These are phyloP conservation scores for Tetraodon nigroviridis DNA, from an alignment of 2,113 vertebrate species.

Conservation along the genomic window DNA sequence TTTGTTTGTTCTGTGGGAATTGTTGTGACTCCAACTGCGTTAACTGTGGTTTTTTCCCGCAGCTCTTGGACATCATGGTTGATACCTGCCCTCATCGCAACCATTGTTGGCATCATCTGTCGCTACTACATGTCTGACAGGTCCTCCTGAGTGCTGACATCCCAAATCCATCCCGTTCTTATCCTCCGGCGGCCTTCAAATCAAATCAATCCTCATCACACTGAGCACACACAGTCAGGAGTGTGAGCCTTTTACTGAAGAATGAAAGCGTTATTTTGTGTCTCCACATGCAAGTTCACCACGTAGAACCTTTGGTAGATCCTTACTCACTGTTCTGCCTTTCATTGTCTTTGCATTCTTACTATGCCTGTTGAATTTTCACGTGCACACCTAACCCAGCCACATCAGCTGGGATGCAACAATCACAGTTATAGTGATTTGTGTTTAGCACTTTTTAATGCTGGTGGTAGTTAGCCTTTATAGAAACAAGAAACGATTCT, in stretches of 20 bases:
- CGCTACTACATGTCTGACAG: slow-evolving; percentile 83
- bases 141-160: slow-evolving; percentile 67
- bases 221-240: slow-evolving; percentile 13
- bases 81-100: slow-evolving; percentile 79
- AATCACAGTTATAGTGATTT: not conserved
- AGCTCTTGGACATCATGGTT: slow-evolving; percentile 88
- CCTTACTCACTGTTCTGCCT: slow-evolving; percentile 34
- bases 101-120: slow-evolving; percentile 82
- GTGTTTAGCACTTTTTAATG: no score
- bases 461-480: not conserved
- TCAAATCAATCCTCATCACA: slow-evolving; percentile 54
- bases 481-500: slow-evolving; percentile 7
- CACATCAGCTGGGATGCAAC: slow-evolving; percentile 7
- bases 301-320: slow-evolving; percentile 15
- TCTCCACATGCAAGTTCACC: slow-evolving; percentile 13
- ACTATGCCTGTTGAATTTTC: slow-evolving; percentile 34
- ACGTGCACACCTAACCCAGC: slow-evolving; percentile 12
- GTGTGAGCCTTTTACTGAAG: slow-evolving; percentile 24
- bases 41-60: not conserved
- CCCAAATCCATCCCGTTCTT: slow-evolving; percentile 26
- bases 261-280: slow-evolving; percentile 21
- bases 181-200: slow-evolving; percentile 66
- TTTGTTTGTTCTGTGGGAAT: not conserved
- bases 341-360: slow-evolving; percentile 30
- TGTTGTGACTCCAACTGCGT: not conserved